Evolutionary conservation across 2,797 vertebrate species (phyloP).

Genomic region (Diceros bicornis): DNA sequence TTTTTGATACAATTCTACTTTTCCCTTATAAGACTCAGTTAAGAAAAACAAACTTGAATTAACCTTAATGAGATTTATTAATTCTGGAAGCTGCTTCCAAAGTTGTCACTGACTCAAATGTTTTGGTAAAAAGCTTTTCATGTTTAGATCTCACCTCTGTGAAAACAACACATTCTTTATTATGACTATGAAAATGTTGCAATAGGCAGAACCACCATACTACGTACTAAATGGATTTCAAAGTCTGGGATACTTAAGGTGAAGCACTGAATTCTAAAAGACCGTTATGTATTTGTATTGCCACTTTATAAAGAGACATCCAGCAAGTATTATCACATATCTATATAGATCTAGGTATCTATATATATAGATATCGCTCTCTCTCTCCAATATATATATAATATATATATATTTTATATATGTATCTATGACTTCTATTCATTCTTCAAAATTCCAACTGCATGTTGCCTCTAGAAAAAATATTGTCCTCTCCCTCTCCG

Average conservation of each 20-base stretch:
- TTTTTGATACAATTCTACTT: background rate
- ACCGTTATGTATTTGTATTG: background rate
- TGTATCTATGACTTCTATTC: background rate
- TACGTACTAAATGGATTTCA: background rate
- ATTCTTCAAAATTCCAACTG: background rate
- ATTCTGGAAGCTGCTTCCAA: conserved; percentile 29
- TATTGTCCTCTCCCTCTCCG: background rate
- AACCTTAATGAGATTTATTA: background rate
- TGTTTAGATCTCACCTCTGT: background rate
- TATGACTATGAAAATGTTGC: background rate
- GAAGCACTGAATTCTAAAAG: background rate
- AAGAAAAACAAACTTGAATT: conserved; percentile 21
- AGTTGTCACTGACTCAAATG: conserved; percentile 20
- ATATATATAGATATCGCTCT: background rate
- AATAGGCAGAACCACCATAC: background rate
- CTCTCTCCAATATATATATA: too few species aligned
- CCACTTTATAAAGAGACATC: background rate
- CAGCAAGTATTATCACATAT: background rate
- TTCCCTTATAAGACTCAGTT: background rate
- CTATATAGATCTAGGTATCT: background rate
- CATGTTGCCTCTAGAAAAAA: background rate
- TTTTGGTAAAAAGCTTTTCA: conserved; percentile 27
- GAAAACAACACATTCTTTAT: background rate
- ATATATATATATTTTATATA: background rate
- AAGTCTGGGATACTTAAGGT: background rate